phyloP scores from a whole-genome alignment of 2,888 invertebrate genomes.

The Lacanobia wlatinum region DNA sequence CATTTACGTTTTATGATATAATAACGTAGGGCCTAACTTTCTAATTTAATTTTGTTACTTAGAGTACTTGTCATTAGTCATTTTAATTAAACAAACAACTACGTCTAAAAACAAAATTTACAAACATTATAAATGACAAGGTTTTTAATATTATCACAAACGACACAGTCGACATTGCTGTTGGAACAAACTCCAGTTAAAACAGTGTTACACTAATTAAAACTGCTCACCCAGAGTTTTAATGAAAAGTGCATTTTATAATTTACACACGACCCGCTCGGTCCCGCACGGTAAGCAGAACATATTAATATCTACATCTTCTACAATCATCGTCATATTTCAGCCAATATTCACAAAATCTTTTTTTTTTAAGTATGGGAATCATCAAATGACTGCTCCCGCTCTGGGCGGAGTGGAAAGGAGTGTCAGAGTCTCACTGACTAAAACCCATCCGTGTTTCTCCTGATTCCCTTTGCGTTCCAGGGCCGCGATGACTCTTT shows the following conservation, averaged over 20 bases:
- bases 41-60: constrained; percentile 6
- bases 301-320: too few relatives aligned
- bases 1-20: background rate
- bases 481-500: too few relatives aligned
- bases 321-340: too few relatives aligned
- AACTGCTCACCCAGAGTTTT: background rate
- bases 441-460: too few relatives aligned
- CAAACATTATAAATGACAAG: background rate
- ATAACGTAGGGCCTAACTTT: background rate
- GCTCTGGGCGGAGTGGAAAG: too few relatives aligned
- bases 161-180: too few relatives aligned
- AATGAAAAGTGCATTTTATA: background rate
- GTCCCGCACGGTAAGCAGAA: background rate
- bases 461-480: too few relatives aligned
- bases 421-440: too few relatives aligned
- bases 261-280: background rate
- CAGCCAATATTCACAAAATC: too few relatives aligned
- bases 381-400: too few relatives aligned
- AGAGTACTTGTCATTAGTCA: background rate
- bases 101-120: background rate
- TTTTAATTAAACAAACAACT: constrained; percentile 23
- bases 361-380: too few relatives aligned
- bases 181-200: background rate
- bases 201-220: background rate
- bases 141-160: background rate